Conservation (phyloP, 2,888 invertebrate genomes). For the Yponomeuta cagnagella region DNA sequence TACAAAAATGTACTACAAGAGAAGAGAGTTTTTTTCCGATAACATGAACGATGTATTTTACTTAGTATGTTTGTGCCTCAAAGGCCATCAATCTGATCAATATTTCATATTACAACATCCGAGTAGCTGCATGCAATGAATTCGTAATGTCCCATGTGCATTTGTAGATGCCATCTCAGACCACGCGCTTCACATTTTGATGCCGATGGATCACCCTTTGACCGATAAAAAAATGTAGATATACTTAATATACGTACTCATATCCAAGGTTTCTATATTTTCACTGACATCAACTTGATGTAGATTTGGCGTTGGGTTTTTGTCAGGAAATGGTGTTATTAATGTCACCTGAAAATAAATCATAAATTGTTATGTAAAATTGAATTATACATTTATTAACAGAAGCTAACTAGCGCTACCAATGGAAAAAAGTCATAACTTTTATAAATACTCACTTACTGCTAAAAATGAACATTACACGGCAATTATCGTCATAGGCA, state of each 20-base stretch:
- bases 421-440: no score
- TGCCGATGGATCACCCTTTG: neutral
- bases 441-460: no score
- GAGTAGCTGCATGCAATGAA: neutral
- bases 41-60: neutral
- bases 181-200: neutral
- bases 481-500: no score
- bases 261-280: constrained; percentile 22
- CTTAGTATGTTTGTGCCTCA: neutral
- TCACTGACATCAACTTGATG: constrained; percentile 29
- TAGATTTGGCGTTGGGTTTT: constrained; percentile 31
- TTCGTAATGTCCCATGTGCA: neutral
- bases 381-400: no score
- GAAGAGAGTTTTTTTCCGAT: no score
- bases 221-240: no score
- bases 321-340: constrained; percentile 31
- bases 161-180: neutral
- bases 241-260: neutral
- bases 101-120: neutral
- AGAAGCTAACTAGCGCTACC: no score
- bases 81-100: neutral
- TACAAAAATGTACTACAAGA: no score
- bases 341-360: constrained; percentile 36
- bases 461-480: no score
- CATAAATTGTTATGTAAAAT: no score